Conservation (phyloP, 92 coral and sea anemone species). For the Isaurus tuberculatus region DNA sequence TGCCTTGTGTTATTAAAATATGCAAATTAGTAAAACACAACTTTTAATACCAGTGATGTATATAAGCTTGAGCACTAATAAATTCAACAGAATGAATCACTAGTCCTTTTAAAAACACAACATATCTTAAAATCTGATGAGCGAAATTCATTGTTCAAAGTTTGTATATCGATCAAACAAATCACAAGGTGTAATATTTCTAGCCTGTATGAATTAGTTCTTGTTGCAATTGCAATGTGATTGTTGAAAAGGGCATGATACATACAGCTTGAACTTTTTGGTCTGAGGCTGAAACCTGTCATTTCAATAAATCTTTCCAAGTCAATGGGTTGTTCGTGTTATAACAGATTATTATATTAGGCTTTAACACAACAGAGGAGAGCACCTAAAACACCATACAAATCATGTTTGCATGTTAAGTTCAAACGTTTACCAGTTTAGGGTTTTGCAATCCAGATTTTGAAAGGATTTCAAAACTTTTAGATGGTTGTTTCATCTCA, state of each 20-base stretch:
- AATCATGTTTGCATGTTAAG: conserved; percentile 24
- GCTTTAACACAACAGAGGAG: conserved; percentile 10
- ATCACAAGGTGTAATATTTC: conserved; percentile 19
- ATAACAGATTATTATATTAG: not conserved
- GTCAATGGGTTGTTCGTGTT: not conserved
- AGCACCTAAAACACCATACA: conserved; percentile 36
- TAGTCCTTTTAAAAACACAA: conserved; percentile 35
- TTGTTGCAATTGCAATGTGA: conserved; percentile 7
- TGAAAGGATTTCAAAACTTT: conserved; percentile 37
- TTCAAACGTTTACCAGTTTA: conserved; percentile 12
- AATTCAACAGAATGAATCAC: conserved; percentile 22
- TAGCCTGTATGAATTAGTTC: conserved; percentile 12
- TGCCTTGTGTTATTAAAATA: conserved; percentile 2
- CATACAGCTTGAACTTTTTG: conserved; percentile 33
- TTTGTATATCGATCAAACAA: conserved; percentile 27
- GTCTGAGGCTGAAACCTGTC: not conserved
- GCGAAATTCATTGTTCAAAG: conserved; percentile 14
- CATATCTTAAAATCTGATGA: conserved; percentile 42
- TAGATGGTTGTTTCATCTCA: conserved; percentile 41
- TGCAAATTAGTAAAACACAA: conserved; percentile 1
- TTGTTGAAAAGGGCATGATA: conserved; percentile 16
- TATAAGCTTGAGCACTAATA: conserved; percentile 23
- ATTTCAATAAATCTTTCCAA: too few relatives aligned
- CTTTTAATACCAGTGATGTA: not conserved
- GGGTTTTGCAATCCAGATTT: conserved; percentile 36